Conservation (phyloP, 2,797 vertebrate genomes). For the Hyperoplus immaculatus region DNA sequence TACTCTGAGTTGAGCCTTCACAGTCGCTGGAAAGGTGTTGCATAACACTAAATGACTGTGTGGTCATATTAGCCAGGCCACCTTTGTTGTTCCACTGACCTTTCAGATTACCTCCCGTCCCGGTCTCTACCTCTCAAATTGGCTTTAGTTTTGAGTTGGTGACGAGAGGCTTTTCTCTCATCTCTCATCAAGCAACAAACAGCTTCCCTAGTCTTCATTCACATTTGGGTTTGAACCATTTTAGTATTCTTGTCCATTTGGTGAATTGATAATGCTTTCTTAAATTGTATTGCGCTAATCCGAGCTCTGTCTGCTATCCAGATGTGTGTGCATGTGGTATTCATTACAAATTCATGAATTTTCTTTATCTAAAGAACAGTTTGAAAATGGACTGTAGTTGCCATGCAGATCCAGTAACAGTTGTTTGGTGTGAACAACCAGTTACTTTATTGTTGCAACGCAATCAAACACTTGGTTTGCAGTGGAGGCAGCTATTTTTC, state of each 20-base stretch:
- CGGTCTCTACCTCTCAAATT: constrained; percentile 39
- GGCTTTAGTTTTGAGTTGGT: constrained; percentile 43
- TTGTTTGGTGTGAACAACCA: constrained; percentile 22
- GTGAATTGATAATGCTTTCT: constrained; percentile 11
- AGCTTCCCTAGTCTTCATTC: background rate
- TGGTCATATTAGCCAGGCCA: constrained; percentile 55
- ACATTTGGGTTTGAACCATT: constrained; percentile 15
- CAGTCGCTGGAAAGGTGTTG: constrained; percentile 47
- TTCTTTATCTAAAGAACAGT: background rate
- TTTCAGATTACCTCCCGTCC: constrained; percentile 56
- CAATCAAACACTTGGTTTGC: background rate
- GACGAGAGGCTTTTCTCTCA: constrained; percentile 14
- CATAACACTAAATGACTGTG: constrained; percentile 66
- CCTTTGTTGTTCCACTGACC: constrained; percentile 59
- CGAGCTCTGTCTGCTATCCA: constrained; percentile 15
- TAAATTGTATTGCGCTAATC: constrained; percentile 2
- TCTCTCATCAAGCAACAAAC: constrained; percentile 5
- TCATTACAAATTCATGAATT: constrained; percentile 13
- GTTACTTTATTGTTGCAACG: background rate
- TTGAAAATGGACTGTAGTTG: constrained; percentile 20
- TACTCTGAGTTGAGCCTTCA: constrained; percentile 36
- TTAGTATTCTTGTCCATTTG: background rate
- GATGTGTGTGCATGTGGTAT: constrained; percentile 14
- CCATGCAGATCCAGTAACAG: background rate
- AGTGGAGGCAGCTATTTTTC: constrained; percentile 18